Conservation (phyloP, 2,888 invertebrate genomes). For the Habrosyne pyritoides region DNA sequence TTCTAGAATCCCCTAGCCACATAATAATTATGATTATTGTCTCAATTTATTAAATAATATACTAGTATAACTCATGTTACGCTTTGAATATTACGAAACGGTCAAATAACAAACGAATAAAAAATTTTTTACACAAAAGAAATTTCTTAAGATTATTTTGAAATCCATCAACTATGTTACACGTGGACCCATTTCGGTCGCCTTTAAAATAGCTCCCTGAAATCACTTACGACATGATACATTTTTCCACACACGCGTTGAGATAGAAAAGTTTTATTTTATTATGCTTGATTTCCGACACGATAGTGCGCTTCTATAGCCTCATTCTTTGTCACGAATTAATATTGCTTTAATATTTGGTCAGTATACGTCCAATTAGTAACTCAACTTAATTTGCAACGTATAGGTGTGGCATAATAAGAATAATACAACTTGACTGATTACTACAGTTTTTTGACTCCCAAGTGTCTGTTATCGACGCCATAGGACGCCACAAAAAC, state of each 20-base stretch:
- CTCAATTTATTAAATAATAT: no score
- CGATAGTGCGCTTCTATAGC: conserved; percentile 3
- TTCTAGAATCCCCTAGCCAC: no score
- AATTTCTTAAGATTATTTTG: conserved; percentile 47
- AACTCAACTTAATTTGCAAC: neutral
- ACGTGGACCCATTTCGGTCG: conserved; percentile 63
- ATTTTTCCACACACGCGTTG: conserved; percentile 40
- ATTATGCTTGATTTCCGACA: conserved; percentile 17
- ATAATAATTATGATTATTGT: no score
- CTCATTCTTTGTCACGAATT: conserved; percentile 16
- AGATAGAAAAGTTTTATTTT: conserved; percentile 25
- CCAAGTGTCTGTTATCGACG: no score
- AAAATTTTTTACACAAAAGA: conserved; percentile 21
- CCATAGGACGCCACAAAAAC: no score
- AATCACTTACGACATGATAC: conserved; percentile 44
- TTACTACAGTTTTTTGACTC: no score
- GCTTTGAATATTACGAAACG: neutral
- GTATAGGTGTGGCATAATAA: no score
- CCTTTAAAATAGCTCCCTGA: conserved; percentile 57
- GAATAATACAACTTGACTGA: neutral
- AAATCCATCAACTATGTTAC: conserved; percentile 54
- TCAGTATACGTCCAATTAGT: conserved; percentile 22
- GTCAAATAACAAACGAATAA: neutral
- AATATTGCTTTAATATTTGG: conserved; percentile 17
- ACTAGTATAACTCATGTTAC: neutral